Conservation (phyloP, 2,888 invertebrate genomes). For the Aphrophora alni region DNA sequence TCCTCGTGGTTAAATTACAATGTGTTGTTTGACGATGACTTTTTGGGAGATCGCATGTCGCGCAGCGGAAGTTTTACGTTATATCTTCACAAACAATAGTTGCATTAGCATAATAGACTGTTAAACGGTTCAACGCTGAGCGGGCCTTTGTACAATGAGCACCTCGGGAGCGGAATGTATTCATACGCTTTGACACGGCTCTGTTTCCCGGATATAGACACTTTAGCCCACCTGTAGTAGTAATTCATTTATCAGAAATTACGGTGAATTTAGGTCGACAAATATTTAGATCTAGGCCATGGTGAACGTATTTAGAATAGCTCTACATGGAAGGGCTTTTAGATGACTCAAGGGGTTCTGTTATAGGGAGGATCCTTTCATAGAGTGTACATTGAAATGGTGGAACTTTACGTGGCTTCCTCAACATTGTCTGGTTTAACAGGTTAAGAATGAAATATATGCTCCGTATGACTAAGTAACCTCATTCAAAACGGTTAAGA, state of each 20-base stretch:
- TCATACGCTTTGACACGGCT: not conserved
- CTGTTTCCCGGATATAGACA: not conserved
- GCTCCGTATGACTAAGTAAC: too few species aligned
- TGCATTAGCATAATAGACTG: not conserved
- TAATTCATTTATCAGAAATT: not conserved
- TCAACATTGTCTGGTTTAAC: not conserved
- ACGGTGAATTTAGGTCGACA: not conserved
- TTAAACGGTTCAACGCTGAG: not conserved
- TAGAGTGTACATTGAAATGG: not conserved
- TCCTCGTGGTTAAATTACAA: constrained; percentile 5
- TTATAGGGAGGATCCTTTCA: not conserved
- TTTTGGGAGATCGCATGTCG: not conserved
- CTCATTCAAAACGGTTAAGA: too few species aligned
- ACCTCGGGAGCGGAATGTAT: too few species aligned
- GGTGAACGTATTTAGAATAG: not conserved
- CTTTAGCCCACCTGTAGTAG: not conserved
- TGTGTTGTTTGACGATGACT: not conserved
- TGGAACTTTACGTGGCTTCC: not conserved
- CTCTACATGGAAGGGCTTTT: not conserved
- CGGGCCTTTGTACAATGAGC: not conserved
- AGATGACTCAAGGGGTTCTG: not conserved
- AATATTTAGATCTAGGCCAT: not conserved
- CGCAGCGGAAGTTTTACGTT: not conserved
- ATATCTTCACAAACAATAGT: not conserved
- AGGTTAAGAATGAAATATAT: not conserved